These are phyloP conservation scores for Crossocerus cetratus DNA, from an alignment of 2,888 invertebrate species.

Conservation along the genomic window DNA sequence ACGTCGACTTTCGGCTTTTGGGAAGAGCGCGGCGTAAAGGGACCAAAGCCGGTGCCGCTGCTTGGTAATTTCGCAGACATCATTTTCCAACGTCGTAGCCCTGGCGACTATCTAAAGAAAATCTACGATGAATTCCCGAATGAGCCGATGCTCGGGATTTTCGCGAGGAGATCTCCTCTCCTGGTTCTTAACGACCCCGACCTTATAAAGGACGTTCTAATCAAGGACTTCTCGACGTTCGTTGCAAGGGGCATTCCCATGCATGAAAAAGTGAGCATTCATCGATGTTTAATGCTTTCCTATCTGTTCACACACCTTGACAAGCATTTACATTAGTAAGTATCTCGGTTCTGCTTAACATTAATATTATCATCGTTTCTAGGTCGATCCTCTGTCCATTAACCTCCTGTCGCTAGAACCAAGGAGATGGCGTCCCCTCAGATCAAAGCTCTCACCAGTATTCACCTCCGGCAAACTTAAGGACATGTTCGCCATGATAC, in stretches of 20 bases:
- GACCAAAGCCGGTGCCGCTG: constrained; percentile 70
- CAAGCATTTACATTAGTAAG: too few relatives aligned
- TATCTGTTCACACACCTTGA: not conserved
- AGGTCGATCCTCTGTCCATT: constrained; percentile 76
- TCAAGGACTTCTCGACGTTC: constrained; percentile 17
- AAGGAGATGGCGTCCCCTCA: constrained; percentile 77
- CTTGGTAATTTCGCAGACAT: constrained; percentile 72
- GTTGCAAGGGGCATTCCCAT: constrained; percentile 1
- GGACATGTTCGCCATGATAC: constrained; percentile 77
- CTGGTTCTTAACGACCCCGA: constrained; percentile 14
- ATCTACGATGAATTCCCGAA: constrained; percentile 49
- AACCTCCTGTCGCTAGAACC: constrained; percentile 76
- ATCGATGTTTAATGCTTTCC: not conserved
- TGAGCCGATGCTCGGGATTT: constrained; percentile 70
- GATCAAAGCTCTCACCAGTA: constrained; percentile 78
- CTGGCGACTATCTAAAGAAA: constrained; percentile 24
- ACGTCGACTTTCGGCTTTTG: constrained; percentile 73
- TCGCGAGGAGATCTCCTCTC: not conserved
- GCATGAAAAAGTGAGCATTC: not conserved
- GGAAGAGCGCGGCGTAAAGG: constrained; percentile 72
- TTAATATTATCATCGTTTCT: not conserved
- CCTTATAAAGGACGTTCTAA: constrained; percentile 19
- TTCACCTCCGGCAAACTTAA: constrained; percentile 79
- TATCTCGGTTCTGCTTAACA: not conserved
- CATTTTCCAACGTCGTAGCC: constrained; percentile 32